phyloP scores from a whole-genome alignment of 2,113 vertebrate species.

The Heloderma charlesbogerti region DNA sequence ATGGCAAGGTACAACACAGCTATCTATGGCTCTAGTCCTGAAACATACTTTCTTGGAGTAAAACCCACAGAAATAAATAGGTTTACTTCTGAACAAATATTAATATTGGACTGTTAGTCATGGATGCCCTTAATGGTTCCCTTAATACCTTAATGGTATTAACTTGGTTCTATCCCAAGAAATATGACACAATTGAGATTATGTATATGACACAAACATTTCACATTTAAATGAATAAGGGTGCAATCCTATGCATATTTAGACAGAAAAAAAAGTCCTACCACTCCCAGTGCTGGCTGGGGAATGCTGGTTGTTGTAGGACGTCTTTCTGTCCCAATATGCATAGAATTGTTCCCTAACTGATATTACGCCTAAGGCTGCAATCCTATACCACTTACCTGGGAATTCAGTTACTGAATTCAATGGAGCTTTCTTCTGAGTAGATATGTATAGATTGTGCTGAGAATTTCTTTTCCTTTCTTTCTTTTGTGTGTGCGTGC shows the following conservation, averaged over 20 bases:
- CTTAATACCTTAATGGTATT: slow-evolving; percentile 24
- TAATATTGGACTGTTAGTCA: background rate
- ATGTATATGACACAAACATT: background rate
- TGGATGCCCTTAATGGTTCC: background rate
- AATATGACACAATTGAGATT: background rate
- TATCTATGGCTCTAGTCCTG: background rate
- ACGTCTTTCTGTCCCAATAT: too few relatives aligned
- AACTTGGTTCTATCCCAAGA: background rate
- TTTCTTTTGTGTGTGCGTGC: too few relatives aligned
- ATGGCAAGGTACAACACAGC: background rate
- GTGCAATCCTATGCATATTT: too few relatives aligned
- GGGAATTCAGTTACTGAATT: too few relatives aligned
- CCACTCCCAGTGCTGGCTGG: too few relatives aligned
- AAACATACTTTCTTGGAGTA: background rate
- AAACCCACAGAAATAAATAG: background rate
- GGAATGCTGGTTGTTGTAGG: too few relatives aligned
- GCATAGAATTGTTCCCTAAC: too few relatives aligned
- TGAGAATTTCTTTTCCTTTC: too few relatives aligned
- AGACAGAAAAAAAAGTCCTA: too few relatives aligned
- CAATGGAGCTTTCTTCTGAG: too few relatives aligned
- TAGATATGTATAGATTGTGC: too few relatives aligned
- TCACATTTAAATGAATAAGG: background rate
- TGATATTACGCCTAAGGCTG: background rate
- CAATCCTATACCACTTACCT: background rate
- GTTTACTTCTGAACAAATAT: background rate